Evolutionary conservation across 2,888 invertebrate genomes (phyloP).

Genomic region (Drosophila anceps): DNA sequence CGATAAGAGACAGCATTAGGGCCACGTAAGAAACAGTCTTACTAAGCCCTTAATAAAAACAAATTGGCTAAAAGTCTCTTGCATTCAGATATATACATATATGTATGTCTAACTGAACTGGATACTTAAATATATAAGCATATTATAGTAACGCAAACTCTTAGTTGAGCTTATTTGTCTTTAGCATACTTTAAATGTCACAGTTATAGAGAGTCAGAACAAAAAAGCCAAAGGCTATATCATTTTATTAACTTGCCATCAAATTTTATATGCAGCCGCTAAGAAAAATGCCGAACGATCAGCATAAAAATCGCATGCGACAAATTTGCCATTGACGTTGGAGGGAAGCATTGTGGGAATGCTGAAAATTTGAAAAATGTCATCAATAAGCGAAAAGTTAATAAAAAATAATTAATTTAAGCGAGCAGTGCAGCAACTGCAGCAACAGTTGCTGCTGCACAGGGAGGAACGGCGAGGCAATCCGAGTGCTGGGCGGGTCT

Average conservation of each 20-base stretch:
- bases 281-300: conserved; percentile 66
- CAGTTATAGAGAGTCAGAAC: conserved; percentile 8
- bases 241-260: conserved; percentile 72
- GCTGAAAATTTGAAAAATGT: conserved; percentile 75
- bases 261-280: conserved; percentile 56
- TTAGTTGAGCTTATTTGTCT: background rate
- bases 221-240: conserved; percentile 53
- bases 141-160: background rate
- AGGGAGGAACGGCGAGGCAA: background rate
- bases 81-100: too few species aligned
- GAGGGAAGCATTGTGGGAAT: conserved; percentile 43
- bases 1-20: conserved; percentile 49
- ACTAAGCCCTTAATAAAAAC: too few species aligned
- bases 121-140: too few species aligned
- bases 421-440: conserved; percentile 49
- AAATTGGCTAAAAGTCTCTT: too few species aligned
- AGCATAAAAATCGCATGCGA: conserved; percentile 74
- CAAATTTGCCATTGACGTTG: conserved; percentile 65
- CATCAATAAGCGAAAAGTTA: conserved; percentile 81
- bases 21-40: background rate
- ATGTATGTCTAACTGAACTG: too few species aligned
- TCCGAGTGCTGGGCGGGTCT: conserved; percentile 47
- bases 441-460: conserved; percentile 4
- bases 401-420: conserved; percentile 81
- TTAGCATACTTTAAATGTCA: background rate